Percentiles rank a stretch among this genome's conserved stretches.
phyloP scores from a whole-genome alignment of 2,888 invertebrate genomes.

The Actias luna region DNA sequence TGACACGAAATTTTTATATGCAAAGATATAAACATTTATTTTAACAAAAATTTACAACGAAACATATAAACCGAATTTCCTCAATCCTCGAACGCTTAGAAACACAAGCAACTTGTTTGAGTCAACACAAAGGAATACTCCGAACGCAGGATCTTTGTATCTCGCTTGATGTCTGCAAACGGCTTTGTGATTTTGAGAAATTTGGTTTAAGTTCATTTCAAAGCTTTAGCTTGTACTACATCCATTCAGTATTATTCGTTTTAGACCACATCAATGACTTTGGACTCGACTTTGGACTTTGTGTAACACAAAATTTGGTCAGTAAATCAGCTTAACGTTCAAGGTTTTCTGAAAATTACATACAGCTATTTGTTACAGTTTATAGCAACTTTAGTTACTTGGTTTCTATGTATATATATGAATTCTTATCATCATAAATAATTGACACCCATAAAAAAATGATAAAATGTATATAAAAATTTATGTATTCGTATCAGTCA shows the following conservation, averaged over 20 bases:
- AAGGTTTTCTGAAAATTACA: no score
- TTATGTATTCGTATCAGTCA: neutral
- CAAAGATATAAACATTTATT: no score
- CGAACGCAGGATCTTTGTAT: neutral
- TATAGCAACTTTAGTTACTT: neutral
- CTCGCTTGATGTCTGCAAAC: neutral
- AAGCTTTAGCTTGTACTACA: neutral
- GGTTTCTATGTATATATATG: neutral
- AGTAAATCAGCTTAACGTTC: no score
- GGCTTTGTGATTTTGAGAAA: neutral
- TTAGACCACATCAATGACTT: neutral
- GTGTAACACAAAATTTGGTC: no score
- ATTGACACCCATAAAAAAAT: neutral
- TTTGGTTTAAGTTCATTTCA: neutral
- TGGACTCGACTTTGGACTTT: neutral
- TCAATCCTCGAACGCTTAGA: neutral
- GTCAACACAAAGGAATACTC: slow-evolving; percentile 1
- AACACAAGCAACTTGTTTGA: neutral
- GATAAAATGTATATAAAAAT: neutral
- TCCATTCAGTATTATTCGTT: neutral
- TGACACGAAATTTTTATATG: no score
- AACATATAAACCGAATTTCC: neutral
- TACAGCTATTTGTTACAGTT: neutral
- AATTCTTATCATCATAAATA: neutral
- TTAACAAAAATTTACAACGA: neutral